A percentile compares a stretch with the other conserved stretches of the same genome.
Conservation (phyloP, 2,797 vertebrate species). For the Phoebastria nigripes region DNA sequence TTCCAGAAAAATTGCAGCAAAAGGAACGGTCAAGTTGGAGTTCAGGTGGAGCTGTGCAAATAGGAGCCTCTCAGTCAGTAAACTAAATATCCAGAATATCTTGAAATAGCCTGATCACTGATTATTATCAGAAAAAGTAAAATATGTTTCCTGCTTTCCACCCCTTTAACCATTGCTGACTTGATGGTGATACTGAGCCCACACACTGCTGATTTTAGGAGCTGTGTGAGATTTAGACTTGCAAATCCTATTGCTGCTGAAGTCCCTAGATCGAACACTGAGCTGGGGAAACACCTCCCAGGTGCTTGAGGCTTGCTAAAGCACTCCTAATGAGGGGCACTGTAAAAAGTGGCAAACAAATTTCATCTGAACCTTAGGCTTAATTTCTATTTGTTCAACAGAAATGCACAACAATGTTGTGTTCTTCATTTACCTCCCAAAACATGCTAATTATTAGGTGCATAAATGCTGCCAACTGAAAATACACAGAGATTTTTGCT, state of each 20-base stretch:
- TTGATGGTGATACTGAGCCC: background rate
- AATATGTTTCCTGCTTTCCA: background rate
- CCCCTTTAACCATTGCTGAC: background rate
- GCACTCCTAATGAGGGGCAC: fast-evolving
- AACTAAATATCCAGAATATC: background rate
- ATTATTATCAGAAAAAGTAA: background rate
- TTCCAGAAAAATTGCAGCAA: background rate
- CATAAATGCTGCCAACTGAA: background rate
- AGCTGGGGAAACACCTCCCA: background rate
- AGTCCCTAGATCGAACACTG: background rate
- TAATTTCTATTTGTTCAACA: background rate
- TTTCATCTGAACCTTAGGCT: background rate
- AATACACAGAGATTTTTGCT: background rate
- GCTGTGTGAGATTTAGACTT: background rate
- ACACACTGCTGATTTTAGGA: background rate
- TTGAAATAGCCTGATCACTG: background rate
- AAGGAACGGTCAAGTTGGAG: background rate
- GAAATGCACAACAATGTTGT: fast-evolving
- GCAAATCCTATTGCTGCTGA: background rate
- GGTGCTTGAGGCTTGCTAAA: background rate
- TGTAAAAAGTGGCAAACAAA: background rate
- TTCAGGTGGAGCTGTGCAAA: background rate
- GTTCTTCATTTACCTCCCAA: background rate
- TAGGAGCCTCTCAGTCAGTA: background rate
- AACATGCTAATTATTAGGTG: background rate